Evolutionary conservation across 2,888 invertebrate species (phyloP).

Genomic region (Nymphalis polychloros): DNA sequence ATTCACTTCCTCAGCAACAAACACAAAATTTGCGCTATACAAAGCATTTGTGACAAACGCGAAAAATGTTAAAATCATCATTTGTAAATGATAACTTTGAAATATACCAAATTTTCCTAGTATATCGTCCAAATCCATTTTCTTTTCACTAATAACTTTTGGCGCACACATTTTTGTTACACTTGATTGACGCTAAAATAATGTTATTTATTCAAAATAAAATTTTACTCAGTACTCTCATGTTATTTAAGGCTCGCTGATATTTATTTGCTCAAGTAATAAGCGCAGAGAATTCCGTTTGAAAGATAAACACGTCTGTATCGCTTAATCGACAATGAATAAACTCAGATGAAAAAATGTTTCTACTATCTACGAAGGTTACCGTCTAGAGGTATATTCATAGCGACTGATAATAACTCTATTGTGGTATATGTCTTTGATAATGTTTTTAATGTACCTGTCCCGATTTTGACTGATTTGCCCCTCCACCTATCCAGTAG

Average conservation of each 20-base stretch:
- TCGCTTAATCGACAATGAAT: not conserved
- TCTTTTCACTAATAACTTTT: constrained; percentile 28
- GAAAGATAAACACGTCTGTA: not conserved
- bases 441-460: too few species aligned
- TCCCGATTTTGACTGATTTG: too few species aligned
- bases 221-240: too few species aligned
- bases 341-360: constrained; percentile 3
- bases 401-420: constrained; percentile 1
- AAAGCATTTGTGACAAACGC: constrained; percentile 46
- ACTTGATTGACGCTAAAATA: not conserved
- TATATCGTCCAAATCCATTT: constrained; percentile 50
- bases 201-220: not conserved
- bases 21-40: constrained; percentile 50
- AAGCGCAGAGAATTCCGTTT: too few species aligned
- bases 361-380: not conserved
- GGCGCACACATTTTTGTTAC: constrained; percentile 18
- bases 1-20: constrained; percentile 48
- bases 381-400: not conserved
- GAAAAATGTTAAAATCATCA: constrained; percentile 44
- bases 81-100: constrained; percentile 46
- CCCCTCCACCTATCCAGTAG: too few species aligned
- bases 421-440: too few species aligned
- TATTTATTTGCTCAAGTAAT: too few species aligned
- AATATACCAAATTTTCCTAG: constrained; percentile 48
- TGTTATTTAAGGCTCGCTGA: too few species aligned